Evolutionary conservation across 30 jellyfish, hydroid and myxozoan species (phyloP).

Genomic region (Phacellophora camtschatica): DNA sequence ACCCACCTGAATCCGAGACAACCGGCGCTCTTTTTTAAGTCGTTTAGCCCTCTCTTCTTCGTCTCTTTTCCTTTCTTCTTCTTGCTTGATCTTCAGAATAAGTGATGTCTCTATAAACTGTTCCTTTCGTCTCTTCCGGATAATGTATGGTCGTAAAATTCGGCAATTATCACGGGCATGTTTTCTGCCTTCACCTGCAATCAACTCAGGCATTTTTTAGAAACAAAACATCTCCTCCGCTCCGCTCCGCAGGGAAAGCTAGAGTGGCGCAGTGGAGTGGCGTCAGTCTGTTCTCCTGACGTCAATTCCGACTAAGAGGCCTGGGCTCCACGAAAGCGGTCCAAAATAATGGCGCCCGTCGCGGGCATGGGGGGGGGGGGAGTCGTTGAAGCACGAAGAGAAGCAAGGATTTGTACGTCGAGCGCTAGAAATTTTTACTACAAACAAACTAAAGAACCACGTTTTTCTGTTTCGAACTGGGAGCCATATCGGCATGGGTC

Average conservation of each 20-base stretch:
- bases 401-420: no score
- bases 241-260: no score
- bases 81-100: conserved; percentile 14
- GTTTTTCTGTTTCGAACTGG: no score
- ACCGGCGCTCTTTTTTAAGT: not conserved
- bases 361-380: no score
- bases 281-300: not conserved
- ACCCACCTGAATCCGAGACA: conserved; percentile 26
- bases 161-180: conserved; percentile 44
- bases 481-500: no score
- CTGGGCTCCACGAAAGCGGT: no score
- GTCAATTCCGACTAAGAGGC: no score
- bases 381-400: no score
- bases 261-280: no score
- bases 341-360: no score
- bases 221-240: not conserved
- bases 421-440: no score
- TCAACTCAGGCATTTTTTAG: conserved; percentile 10
- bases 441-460: no score
- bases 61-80: conserved; percentile 22
- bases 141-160: conserved; percentile 42
- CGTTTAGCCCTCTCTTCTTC: conserved; percentile 27
- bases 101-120: conserved; percentile 7
- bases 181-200: conserved; percentile 40
- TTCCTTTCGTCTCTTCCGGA: conserved; percentile 47